Conservation (phyloP, 1,140 invertebrate genomes). For the Drosophila varians region DNA sequence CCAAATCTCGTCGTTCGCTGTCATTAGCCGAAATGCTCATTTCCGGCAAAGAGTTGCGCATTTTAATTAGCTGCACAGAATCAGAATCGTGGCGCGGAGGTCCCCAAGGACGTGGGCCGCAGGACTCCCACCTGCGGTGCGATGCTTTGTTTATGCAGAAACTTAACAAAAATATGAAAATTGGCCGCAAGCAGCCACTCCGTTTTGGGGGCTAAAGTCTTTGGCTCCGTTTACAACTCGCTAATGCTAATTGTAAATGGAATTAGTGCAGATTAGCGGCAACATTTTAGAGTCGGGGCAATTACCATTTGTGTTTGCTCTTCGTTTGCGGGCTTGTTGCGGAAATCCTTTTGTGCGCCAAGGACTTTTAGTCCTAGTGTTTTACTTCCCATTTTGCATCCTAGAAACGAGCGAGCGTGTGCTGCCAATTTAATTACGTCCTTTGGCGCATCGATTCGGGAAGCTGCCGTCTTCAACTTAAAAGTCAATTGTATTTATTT, state of each 20-base stretch:
- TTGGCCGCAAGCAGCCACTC: conserved; percentile 40
- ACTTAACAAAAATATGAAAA: conserved; percentile 73
- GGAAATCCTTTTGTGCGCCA: conserved; percentile 46
- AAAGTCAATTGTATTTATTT: conserved; percentile 76
- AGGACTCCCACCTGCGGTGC: conserved; percentile 58
- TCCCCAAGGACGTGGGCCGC: neutral
- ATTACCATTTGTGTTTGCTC: conserved; percentile 63
- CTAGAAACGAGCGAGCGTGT: conserved; percentile 19
- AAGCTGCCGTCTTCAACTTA: conserved; percentile 28
- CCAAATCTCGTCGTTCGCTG: conserved; percentile 33
- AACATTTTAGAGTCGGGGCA: conserved; percentile 39
- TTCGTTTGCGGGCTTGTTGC: conserved; percentile 54
- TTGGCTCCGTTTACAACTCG: conserved; percentile 66
- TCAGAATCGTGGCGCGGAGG: neutral
- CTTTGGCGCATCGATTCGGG: conserved; percentile 23
- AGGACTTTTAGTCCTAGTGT: conserved; percentile 4
- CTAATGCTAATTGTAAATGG: conserved; percentile 83
- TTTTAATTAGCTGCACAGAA: conserved; percentile 74
- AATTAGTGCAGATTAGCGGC: conserved; percentile 76
- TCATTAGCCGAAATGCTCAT: conserved; percentile 79
- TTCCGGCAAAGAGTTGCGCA: conserved; percentile 80
- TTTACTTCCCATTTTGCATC: neutral
- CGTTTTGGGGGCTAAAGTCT: conserved; percentile 15
- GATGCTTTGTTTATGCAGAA: conserved; percentile 72
- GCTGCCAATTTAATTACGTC: conserved; percentile 40